A percentile compares a stretch with the other conserved stretches of the same genome.
These are phyloP conservation scores for Drosophila sp. DNA, from an alignment of 1,140 invertebrate genomes.

Conservation along the genomic window DNA sequence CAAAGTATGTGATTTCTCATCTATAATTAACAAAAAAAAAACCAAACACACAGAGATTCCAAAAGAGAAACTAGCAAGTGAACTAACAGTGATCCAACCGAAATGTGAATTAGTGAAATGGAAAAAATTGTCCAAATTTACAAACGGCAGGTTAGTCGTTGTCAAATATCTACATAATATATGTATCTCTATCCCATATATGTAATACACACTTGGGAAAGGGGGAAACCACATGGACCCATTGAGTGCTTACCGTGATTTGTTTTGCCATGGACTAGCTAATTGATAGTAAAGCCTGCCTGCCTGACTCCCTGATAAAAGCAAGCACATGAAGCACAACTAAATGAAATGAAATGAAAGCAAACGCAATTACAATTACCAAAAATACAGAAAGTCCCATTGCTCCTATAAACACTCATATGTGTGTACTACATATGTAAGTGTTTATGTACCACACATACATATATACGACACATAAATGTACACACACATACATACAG, in stretches of 20 bases:
- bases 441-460: no score
- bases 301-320: conserved; percentile 12
- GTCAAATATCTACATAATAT: background rate
- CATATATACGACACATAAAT: no score
- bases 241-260: conserved; percentile 8
- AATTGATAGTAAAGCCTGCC: conserved; percentile 30
- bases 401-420: conserved; percentile 39
- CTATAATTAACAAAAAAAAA: background rate
- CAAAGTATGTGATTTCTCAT: conserved; percentile 57
- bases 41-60: conserved; percentile 16
- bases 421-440: background rate
- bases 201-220: background rate
- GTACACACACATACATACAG: no score
- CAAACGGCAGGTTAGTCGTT: conserved; percentile 1
- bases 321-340: conserved; percentile 35
- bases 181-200: no score
- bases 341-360: conserved; percentile 27
- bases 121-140: background rate
- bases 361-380: conserved; percentile 72
- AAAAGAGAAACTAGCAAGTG: background rate
- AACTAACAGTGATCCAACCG: background rate
- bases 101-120: background rate
- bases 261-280: conserved; percentile 22
- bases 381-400: conserved; percentile 58
- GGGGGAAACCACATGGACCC: background rate